phyloP scores from a whole-genome alignment of 2,113 vertebrate genomes.

The Trichomycterus rosablanca region DNA sequence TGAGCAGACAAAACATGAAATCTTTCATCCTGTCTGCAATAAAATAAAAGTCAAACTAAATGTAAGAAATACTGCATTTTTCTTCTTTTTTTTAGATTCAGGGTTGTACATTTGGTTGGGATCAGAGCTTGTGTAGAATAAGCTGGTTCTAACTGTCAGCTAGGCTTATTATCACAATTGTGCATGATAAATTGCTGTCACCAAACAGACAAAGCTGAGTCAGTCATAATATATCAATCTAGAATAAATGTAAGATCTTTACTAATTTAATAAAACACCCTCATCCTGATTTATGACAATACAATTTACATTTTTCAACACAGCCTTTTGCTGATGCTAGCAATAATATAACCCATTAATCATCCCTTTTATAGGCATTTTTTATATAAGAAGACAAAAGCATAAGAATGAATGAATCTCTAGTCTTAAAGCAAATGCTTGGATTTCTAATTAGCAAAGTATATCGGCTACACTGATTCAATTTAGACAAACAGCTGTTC shows the following conservation, averaged over 20 bases:
- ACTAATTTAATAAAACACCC: background rate
- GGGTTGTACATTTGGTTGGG: background rate
- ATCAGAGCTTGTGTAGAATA: background rate
- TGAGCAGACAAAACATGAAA: no score
- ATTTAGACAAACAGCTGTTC: no score
- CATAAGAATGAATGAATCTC: background rate
- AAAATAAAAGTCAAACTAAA: no score
- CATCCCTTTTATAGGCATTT: background rate
- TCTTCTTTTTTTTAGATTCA: background rate
- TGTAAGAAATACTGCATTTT: no score
- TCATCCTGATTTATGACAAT: slow-evolving; percentile 1
- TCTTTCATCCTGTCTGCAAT: no score
- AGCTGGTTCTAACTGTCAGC: background rate
- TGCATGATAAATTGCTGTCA: background rate
- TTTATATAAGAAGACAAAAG: background rate
- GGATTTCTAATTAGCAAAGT: no score
- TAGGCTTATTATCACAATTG: background rate
- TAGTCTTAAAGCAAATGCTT: background rate
- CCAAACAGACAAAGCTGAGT: no score
- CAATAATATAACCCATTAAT: background rate
- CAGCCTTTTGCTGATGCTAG: background rate
- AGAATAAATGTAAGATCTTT: background rate
- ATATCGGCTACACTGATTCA: background rate
- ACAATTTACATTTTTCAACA: background rate
- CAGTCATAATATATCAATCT: background rate